phyloP scores from a whole-genome alignment of 1,140 invertebrate genomes.

The Monochamus saltuarius region DNA sequence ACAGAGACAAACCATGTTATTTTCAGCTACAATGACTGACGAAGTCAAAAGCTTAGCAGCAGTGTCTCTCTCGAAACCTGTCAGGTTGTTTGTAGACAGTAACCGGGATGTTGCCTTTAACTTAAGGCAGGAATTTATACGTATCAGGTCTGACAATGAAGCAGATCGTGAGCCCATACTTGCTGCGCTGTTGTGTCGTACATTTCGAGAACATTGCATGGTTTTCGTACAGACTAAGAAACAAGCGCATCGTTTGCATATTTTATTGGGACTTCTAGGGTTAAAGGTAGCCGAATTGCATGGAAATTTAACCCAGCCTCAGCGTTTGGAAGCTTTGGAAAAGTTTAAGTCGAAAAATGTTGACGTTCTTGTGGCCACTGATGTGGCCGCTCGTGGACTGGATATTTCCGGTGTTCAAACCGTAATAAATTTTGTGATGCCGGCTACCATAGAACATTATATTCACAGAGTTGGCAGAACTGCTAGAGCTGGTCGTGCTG shows the following conservation, averaged over 20 bases:
- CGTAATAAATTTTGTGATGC: constrained; percentile 96
- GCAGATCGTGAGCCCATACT: constrained; percentile 89
- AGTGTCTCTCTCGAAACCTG: constrained; percentile 87
- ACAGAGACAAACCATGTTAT: constrained; percentile 95
- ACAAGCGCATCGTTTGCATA: constrained; percentile 88
- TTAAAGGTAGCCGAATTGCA: constrained; percentile 83
- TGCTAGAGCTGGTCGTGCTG: constrained; percentile 86
- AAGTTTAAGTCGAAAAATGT: constrained; percentile 86
- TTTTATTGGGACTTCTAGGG: constrained; percentile 80
- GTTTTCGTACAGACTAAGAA: constrained; percentile 96
- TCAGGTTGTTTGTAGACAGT: constrained; percentile 93
- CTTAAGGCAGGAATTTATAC: constrained; percentile 92
- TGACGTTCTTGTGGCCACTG: constrained; percentile 92
- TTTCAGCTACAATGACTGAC: constrained; percentile 99
- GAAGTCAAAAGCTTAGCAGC: constrained; percentile 80
- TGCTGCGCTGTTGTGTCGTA: constrained; percentile 86
- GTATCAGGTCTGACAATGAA: constrained; percentile 77
- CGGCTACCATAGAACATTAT: constrained; percentile 91
- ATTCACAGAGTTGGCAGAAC: constrained; percentile 87
- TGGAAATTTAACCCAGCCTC: constrained; percentile 90
- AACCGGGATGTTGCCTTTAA: constrained; percentile 95
- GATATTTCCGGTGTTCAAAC: constrained; percentile 96
- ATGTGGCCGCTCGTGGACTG: constrained; percentile 93
- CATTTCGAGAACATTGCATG: constrained; percentile 90
- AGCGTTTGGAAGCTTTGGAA: constrained; percentile 85